Base-by-base conservation (phyloP, 2,113 vertebrate genomes). In the Pholis gunnellus region DNA sequence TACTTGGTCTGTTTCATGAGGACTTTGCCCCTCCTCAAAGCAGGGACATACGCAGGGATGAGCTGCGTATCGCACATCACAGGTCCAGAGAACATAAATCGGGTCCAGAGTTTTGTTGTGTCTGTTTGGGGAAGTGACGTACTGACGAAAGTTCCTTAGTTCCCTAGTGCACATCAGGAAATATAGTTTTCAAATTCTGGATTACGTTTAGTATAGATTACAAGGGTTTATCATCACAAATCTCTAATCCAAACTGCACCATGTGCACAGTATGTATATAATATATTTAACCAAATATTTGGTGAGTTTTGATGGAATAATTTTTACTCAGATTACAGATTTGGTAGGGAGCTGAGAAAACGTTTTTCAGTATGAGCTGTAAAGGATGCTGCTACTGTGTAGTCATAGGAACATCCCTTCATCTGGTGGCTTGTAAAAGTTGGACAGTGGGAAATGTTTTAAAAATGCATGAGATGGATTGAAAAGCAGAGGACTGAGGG, bases 391-490 rank as follows among this genome's bases (percentile, higher is more conserved):
- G 75, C 9, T 6, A 57, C 52, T 68, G 60, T 75, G 78, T 74
- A 78, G 48, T 70, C 78, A 74, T 36, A 73, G 31, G 76, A 40
- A 72, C 42, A 60, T 69, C 74, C 6, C 9, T 46, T 9, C 14
- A 56, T 68, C 38, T 67, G 14, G 48, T 64, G 18, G 56, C 40
- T 61, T 69, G 59, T 14, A 65, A 83, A 72, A 77, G 68, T 44
- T 29, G 72, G 42, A 59, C 46, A 63, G 22, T 50, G 59, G n/a
- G 25, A 18, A 9, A 65, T 31, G 5, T 29, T 83, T 86, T 64
- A 83, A 91, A 90, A 79, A 83, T 87, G 73, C 59, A 90, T 75
- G 31, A 78, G 36, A 77, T 75, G 40, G 44, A 76, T 79, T 89
- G 73, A 82, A 36, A 82, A 67, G 80, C 44, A 54, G 22, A 72